These are phyloP conservation scores for Molossus alvarezi DNA, from an alignment of 2,797 vertebrate species.

Conservation along the genomic window DNA sequence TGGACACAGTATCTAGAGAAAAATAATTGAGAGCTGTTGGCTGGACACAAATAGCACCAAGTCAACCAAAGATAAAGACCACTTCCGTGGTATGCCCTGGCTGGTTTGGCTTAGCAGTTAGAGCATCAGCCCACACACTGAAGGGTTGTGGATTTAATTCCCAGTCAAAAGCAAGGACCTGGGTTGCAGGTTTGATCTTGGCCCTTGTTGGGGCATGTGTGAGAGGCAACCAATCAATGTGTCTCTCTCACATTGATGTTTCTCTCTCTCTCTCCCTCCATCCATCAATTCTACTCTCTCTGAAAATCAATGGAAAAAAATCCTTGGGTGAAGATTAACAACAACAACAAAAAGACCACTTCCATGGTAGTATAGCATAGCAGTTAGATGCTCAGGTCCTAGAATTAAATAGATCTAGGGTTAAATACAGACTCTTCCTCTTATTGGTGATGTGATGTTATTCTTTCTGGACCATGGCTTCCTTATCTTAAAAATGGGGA, in stretches of 20 bases:
- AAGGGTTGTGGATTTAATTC: too few relatives aligned
- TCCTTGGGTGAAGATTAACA: too few relatives aligned
- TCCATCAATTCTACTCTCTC: too few relatives aligned
- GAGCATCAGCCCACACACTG: background rate
- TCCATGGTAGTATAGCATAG: background rate
- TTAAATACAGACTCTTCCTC: constrained; percentile 46
- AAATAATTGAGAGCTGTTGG: constrained; percentile 62
- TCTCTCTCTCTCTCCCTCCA: too few relatives aligned
- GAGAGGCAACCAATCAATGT: too few relatives aligned
- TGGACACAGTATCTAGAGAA: constrained; percentile 65
- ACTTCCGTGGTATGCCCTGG: background rate
- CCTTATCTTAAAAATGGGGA: constrained; percentile 15
- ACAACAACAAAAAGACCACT: background rate
- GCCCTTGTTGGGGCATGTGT: too few relatives aligned
- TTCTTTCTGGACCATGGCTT: constrained; percentile 27
- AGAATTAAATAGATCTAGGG: constrained; percentile 1
- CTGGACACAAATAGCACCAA: constrained; percentile 56
- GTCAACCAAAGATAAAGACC: constrained; percentile 53
- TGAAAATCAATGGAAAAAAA: too few relatives aligned
- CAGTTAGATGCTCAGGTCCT: background rate
- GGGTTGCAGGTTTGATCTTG: too few relatives aligned
- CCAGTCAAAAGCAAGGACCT: too few relatives aligned
- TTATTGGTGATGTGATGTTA: background rate
- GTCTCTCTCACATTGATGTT: too few relatives aligned
- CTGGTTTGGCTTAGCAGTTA: background rate